phyloP scores from a whole-genome alignment of 2,113 vertebrate species.

The Piaya cayana region DNA sequence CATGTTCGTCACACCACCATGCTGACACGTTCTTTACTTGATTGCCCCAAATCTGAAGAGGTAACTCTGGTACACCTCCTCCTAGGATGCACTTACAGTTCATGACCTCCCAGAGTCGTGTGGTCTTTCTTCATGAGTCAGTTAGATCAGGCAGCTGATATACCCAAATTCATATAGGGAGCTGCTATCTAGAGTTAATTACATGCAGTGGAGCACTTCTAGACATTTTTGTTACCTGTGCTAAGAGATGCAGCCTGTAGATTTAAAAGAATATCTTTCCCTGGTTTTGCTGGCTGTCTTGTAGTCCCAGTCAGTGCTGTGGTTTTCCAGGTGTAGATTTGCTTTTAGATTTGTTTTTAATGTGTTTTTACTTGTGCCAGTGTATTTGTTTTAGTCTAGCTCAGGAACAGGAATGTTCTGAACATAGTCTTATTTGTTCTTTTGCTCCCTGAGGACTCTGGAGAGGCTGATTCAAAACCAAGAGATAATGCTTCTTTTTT shows the following conservation, averaged over 20 bases:
- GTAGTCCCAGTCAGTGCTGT: not conserved
- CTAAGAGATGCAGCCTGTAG: not conserved
- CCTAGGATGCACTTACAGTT: not conserved
- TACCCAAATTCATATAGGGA: not conserved
- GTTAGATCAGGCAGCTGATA: not conserved
- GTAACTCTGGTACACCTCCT: not conserved
- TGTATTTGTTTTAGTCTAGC: conserved; percentile 29
- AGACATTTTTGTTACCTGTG: not conserved
- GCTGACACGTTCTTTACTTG: not conserved
- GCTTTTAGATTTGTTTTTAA: not conserved
- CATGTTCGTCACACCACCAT: fast-evolving
- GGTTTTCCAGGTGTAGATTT: not conserved
- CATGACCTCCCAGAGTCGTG: not conserved
- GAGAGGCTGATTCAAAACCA: conserved; percentile 63
- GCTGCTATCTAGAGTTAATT: not conserved
- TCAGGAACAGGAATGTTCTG: conserved; percentile 12
- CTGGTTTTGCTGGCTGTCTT: not conserved
- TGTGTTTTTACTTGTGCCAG: conserved; percentile 17
- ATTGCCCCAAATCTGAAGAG: not conserved
- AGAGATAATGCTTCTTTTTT: conserved; percentile 59
- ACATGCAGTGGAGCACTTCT: not conserved
- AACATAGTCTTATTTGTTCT: conserved; percentile 44
- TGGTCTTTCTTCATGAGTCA: not conserved
- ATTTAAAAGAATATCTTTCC: not conserved
- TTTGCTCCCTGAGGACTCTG: conserved; percentile 54